These are phyloP conservation scores for Ameiurus melas DNA, from an alignment of 2,113 vertebrate species.

Conservation along the genomic window DNA sequence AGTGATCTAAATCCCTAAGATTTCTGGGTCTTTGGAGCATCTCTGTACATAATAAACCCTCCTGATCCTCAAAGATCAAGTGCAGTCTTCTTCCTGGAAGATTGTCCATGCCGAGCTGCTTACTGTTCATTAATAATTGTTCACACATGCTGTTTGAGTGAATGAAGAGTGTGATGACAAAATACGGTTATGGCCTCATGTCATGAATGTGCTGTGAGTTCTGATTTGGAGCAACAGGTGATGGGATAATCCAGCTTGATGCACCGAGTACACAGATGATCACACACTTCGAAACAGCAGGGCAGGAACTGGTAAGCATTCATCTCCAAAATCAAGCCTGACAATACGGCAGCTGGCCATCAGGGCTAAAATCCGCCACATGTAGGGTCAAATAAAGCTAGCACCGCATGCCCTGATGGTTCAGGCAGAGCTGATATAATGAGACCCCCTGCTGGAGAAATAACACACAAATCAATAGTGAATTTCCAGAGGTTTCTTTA, in stretches of 20 bases:
- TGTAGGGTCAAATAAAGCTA: not conserved
- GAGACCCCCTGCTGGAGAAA: conserved; percentile 12
- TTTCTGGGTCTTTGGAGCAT: not conserved
- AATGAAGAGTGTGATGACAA: not conserved
- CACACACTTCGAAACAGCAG: not conserved
- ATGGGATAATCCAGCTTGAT: conserved; percentile 8
- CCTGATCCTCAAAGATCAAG: conserved; percentile 3
- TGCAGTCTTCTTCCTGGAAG: not conserved
- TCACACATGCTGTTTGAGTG: not conserved
- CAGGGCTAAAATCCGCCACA: not conserved
- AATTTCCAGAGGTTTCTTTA: conserved; percentile 5
- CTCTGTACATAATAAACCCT: conserved; percentile 21
- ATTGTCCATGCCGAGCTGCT: not conserved
- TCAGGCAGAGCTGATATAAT: conserved; percentile 32
- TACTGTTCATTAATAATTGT: not conserved
- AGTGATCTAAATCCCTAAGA: conserved; percentile 3
- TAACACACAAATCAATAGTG: conserved; percentile 16
- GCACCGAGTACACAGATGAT: not conserved
- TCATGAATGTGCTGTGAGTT: not conserved
- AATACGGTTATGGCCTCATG: not conserved
- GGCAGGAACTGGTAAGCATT: not conserved
- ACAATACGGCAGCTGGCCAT: conserved; percentile 16
- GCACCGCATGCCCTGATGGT: not conserved
- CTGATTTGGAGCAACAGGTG: not conserved
- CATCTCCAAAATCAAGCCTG: not conserved